phyloP scores from a whole-genome alignment of 2,113 vertebrate species.

The Fregata magnificens region DNA sequence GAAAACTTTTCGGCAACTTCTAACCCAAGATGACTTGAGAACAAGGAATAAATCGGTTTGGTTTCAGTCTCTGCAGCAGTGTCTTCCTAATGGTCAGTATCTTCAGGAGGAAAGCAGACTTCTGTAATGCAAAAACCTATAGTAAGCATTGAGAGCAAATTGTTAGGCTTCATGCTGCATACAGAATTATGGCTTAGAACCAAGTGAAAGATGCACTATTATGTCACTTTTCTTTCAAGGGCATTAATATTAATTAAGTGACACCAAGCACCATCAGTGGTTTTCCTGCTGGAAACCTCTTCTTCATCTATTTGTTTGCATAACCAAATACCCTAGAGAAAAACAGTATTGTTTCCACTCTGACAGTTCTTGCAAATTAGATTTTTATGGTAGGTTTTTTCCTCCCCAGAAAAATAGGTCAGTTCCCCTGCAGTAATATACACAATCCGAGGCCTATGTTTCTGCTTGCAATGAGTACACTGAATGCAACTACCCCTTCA shows the following conservation, averaged over 20 bases:
- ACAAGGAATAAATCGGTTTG: background rate
- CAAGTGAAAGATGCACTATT: background rate
- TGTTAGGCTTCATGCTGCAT: background rate
- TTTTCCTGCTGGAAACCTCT: background rate
- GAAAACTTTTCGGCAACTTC: background rate
- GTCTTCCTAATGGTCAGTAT: background rate
- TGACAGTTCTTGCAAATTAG: background rate
- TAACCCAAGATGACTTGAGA: background rate
- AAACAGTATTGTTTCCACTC: background rate
- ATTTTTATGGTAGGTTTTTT: background rate
- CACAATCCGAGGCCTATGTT: background rate
- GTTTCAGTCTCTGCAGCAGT: background rate
- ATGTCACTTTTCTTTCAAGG: background rate
- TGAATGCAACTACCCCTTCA: background rate
- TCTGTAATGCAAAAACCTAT: background rate
- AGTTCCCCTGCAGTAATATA: background rate
- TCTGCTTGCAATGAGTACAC: background rate
- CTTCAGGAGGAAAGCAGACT: background rate
- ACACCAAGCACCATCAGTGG: background rate
- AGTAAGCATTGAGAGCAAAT: background rate
- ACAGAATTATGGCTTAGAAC: background rate
- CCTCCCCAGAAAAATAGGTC: slow-evolving; percentile 30
- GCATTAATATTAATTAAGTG: background rate
- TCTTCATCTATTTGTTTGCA: background rate
- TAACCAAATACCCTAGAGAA: background rate